Evolutionary conservation across 1,140 invertebrate species (phyloP), one percentile per base, ranked within the genome.

Genomic region (Diploscapter pachys): DNA sequence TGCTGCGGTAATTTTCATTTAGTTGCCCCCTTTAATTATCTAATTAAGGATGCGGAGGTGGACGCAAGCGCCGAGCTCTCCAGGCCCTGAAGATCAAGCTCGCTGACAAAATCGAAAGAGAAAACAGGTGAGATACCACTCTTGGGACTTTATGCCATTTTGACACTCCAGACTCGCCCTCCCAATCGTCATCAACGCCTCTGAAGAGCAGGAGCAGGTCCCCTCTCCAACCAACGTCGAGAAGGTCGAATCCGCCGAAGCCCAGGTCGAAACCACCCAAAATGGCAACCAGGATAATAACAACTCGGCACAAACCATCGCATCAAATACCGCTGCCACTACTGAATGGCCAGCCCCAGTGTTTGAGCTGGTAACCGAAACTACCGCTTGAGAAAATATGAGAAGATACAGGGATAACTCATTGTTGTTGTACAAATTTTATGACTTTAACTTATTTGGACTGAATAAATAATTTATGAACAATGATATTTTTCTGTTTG

Each of bases 281-380:
- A 69, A 63, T 56, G 31, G 64, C 53, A n/a, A 52, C 31, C 6
- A 54, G 65, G 8, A 64, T 59, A 63, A 13, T 50, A 70, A 31
- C 0, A 31, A 61, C 31, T 31, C 31, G 31, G 31, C 31, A 31
- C 31, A 31, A 31, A 31, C 31, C 31, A 31, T 31, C 31, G 50
- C 68, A 70, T 56, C 59, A 50, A 59, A 70, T 59, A 13, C 56
- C 4, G 51, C 61, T 9, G 66, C 68, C 13, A 69, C 73, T 4
- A 74, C 73, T 49, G 65, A 74, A 59, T 74, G 73, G 73, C 73
- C 73, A 57, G 73, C 68, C 13, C 73, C 73, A 51, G 65, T 74
- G 9, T 74, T 66, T 53, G 73, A 74, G 31, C 73, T 74, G 53
- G 73, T 74, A n/a, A 74, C 73, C 53, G 73, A 74, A 57, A 74